Percentiles rank a stretch among this genome's conserved stretches.
These are phyloP conservation scores for Podarcis siculus DNA, from an alignment of 2,797 vertebrate species.

Conservation along the genomic window DNA sequence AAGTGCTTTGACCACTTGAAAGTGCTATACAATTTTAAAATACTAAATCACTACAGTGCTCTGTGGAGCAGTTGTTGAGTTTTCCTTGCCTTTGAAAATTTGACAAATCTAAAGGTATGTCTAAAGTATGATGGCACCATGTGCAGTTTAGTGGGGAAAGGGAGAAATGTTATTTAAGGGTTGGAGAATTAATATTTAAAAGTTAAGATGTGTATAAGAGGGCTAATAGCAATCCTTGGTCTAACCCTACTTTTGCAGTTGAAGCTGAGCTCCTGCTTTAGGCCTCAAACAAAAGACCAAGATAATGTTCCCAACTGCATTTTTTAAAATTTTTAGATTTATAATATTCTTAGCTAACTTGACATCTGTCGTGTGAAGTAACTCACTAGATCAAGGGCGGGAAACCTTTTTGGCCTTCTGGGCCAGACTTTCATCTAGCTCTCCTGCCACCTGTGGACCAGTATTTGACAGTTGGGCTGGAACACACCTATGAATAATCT, in stretches of 20 bases:
- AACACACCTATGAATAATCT: too few species aligned
- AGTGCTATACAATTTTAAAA: neutral
- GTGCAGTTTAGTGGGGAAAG: neutral
- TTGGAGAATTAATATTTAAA: neutral
- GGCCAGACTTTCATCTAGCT: too few species aligned
- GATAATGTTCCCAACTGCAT: neutral
- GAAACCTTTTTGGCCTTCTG: neutral
- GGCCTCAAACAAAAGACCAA: neutral
- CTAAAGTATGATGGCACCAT: neutral
- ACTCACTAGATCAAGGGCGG: neutral
- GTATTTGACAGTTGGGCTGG: too few species aligned
- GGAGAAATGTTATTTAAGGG: neutral
- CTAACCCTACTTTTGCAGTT: neutral
- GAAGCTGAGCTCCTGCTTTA: neutral
- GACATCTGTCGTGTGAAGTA: neutral
- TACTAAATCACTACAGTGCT: neutral
- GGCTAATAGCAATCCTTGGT: neutral
- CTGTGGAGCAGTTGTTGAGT: neutral
- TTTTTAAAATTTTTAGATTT: neutral
- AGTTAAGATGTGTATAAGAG: neutral
- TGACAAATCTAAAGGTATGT: neutral
- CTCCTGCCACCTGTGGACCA: too few species aligned
- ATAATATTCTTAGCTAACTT: neutral
- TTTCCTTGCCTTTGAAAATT: neutral
- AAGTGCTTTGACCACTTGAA: neutral